These are phyloP conservation scores for Sinotaia quadrata DNA, from an alignment of 2,888 invertebrate species.

Conservation along the genomic window DNA sequence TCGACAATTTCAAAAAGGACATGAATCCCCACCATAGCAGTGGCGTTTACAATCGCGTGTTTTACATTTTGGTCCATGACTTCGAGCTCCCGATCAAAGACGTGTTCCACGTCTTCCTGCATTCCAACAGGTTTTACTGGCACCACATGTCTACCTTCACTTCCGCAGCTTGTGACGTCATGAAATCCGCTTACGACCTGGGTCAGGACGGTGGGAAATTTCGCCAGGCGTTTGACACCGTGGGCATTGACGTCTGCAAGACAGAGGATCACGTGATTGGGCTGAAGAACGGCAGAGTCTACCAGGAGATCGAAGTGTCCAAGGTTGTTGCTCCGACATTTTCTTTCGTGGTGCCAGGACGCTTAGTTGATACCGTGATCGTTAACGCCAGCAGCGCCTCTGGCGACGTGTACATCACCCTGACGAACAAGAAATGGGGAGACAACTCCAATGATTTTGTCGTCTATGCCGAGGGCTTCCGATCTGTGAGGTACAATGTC, in stretches of 20 bases:
- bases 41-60: conserved; percentile 50
- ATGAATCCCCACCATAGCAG: conserved; percentile 49
- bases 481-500: background rate
- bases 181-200: conserved; percentile 52
- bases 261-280: conserved; percentile 13
- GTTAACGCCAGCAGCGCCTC: conserved; percentile 18
- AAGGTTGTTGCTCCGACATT: background rate
- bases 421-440: conserved; percentile 11
- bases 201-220: conserved; percentile 41
- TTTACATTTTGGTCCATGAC: conserved; percentile 44
- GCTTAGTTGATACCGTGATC: background rate
- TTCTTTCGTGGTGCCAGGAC: background rate
- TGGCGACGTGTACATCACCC: conserved; percentile 13
- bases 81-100: conserved; percentile 38
- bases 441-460: background rate
- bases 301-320: conserved; percentile 14
- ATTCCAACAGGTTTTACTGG: conserved; percentile 55
- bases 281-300: background rate
- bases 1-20: conserved; percentile 37
- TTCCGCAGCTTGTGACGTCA: conserved; percentile 50
- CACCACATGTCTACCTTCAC: conserved; percentile 40
- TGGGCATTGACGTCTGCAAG: conserved; percentile 42
- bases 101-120: conserved; percentile 46
- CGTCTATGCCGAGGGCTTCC: conserved; percentile 8
- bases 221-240: conserved; percentile 41